Evolutionary conservation across 2,797 vertebrate genomes (phyloP), one percentile per base, ranked within the genome.

Genomic region (Danio kyathit): DNA sequence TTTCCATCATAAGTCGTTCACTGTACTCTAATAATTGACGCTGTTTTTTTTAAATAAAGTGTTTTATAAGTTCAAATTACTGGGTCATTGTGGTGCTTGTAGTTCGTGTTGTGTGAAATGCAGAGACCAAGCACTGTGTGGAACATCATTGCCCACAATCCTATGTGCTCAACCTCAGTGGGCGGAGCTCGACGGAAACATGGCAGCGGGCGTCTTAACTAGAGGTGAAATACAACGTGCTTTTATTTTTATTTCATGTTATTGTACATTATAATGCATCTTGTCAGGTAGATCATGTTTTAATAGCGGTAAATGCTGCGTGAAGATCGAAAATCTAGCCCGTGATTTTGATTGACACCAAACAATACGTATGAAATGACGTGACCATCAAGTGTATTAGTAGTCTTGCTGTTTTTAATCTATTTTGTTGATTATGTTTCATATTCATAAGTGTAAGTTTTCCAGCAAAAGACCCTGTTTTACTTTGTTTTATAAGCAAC

Each of bases 191-290:
- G 8, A 52, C 3, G 16, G 48, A 84, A 92, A 89, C 92, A 95
- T 95, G 94, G 93, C 94, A 1, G 16, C 86, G 0, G 86, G 91
- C 61, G 76, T 88, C 0, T 66, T 94, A 9, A 75, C 79, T 0
- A 94, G 85, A 94, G 94, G 94, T 95, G 84, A 89, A 81, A 63
- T 46, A 60, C 21, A 12, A 56, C 43, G 67, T 13, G 16, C 11
- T 17, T 52, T 60, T 66, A 10, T 43, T 65, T 81, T 71, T 74
- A 21, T 66, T 41, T 14, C 17, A 41, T 1, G 9, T 6, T 44
- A 14, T 49, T 60, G 13, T 56, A 3, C 17, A 29, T 71, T 49
- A 29, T 1, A 12, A 13, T 16, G 61, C 8, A 8, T 73, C 52
- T 14, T 9, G 41, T 5, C n/a, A 44, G 9, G 54, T 49, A 6